phyloP scores from a whole-genome alignment of 2,888 invertebrate species.

The Drosophila mulleri region DNA sequence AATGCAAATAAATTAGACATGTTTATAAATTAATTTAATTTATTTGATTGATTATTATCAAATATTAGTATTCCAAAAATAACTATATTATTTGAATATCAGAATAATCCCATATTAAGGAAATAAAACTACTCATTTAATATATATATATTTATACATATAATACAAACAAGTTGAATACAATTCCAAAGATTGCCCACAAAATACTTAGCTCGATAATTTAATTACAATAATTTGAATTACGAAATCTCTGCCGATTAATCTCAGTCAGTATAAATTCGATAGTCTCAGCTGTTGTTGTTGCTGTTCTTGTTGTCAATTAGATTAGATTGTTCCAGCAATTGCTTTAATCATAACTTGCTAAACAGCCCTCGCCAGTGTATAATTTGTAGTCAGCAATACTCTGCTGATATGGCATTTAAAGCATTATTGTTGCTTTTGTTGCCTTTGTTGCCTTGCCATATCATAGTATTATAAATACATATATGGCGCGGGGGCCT shows the following conservation, averaged over 20 bases:
- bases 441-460: constrained; percentile 59
- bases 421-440: constrained; percentile 70
- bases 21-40: background rate
- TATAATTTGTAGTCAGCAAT: constrained; percentile 77
- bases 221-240: background rate
- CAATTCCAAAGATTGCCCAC: background rate
- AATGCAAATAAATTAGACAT: background rate
- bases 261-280: no score
- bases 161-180: background rate
- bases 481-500: constrained; percentile 72
- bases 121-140: no score
- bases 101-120: no score
- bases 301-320: background rate
- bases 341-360: background rate
- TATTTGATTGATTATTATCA: no score
- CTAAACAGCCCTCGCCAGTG: constrained; percentile 40
- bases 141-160: background rate
- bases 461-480: constrained; percentile 61
- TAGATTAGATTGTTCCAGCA: background rate
- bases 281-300: background rate
- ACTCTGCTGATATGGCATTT: constrained; percentile 80
- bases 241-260: background rate
- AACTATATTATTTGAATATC: no score
- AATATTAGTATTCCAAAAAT: no score
- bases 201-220: background rate